A percentile compares a stretch with the other conserved stretches of the same genome.
phyloP scores from a whole-genome alignment of 2,797 vertebrate genomes.

The Myotis myotis region DNA sequence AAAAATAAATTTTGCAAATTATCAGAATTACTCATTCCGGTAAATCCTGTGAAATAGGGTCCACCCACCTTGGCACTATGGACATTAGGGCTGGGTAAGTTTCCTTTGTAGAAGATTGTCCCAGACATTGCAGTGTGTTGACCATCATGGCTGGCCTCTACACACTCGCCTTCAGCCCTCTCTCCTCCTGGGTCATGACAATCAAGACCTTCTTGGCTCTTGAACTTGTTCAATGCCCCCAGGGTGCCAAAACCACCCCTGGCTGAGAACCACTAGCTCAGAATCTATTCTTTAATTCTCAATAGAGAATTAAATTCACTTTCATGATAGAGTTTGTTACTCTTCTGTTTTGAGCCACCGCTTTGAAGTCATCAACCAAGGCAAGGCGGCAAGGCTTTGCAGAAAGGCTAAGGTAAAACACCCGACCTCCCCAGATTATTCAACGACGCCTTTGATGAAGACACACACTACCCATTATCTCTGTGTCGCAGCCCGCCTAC shows the following conservation, averaged over 20 bases:
- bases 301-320: background rate
- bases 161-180: background rate
- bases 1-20: background rate
- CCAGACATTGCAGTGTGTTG: fast-evolving
- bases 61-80: background rate
- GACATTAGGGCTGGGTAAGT: background rate
- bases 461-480: background rate
- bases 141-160: background rate
- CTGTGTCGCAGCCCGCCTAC: background rate
- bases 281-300: background rate
- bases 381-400: background rate
- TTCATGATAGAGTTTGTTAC: background rate
- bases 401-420: background rate
- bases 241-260: background rate
- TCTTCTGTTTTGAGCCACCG: background rate
- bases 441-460: background rate
- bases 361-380: background rate
- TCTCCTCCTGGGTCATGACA: background rate
- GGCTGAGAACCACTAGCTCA: background rate
- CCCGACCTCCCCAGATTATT: background rate
- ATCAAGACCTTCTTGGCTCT: background rate
- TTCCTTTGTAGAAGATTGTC: background rate
- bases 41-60: background rate
- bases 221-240: background rate
- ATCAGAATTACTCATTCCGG: background rate